These are phyloP conservation scores for Phlogophora meticulosa DNA, from an alignment of 2,888 invertebrate genomes.

Conservation along the genomic window DNA sequence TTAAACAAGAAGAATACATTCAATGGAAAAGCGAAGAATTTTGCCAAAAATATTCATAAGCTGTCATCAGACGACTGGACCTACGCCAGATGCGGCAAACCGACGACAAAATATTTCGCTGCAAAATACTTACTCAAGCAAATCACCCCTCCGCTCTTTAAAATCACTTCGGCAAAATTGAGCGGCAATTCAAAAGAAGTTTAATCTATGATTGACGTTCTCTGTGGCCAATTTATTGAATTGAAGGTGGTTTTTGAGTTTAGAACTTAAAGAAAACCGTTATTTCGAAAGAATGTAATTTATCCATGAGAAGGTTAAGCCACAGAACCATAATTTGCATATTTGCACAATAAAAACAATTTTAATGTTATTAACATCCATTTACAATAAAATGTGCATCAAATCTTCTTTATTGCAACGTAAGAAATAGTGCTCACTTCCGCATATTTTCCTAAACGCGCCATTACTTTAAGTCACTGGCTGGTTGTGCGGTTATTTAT, in stretches of 20 bases:
- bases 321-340: constrained; percentile 22
- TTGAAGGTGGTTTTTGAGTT: constrained; percentile 1
- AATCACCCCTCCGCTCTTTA: constrained; percentile 86
- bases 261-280: neutral
- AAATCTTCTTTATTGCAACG: constrained; percentile 62
- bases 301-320: too few species aligned
- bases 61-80: constrained; percentile 91
- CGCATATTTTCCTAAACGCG: constrained; percentile 85
- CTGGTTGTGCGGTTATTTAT: constrained; percentile 88
- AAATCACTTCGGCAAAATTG: constrained; percentile 87
- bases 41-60: constrained; percentile 91
- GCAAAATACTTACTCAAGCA: constrained; percentile 88
- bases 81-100: constrained; percentile 88
- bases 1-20: constrained; percentile 81
- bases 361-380: constrained; percentile 57
- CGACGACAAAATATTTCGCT: constrained; percentile 88
- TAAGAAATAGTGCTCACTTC: constrained; percentile 83
- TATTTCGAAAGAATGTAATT: neutral
- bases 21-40: constrained; percentile 84
- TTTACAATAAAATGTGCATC: constrained; percentile 63
- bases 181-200: constrained; percentile 79
- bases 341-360: constrained; percentile 36
- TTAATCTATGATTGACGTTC: constrained; percentile 71
- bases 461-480: constrained; percentile 87
- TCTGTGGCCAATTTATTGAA: constrained; percentile 35